Evolutionary conservation across 2,113 vertebrate species (phyloP).

Genomic region (Chinchilla lanigera): DNA sequence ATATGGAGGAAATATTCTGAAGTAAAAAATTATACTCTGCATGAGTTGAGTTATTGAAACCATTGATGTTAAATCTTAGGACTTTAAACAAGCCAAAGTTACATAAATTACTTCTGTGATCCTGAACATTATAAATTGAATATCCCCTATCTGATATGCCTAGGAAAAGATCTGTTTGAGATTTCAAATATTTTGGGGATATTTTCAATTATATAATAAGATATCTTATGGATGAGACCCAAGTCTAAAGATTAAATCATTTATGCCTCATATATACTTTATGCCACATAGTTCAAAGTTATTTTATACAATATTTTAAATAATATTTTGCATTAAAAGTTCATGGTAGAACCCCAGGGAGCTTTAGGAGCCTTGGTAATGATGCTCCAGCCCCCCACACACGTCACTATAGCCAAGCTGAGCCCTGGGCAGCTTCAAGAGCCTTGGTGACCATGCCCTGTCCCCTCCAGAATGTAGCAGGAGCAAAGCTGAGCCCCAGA

Average conservation of each 20-base stretch:
- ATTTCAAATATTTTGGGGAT: not conserved
- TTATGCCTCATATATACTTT: not conserved
- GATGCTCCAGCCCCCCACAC: too few relatives aligned
- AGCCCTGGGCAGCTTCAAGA: too few relatives aligned
- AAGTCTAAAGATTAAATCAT: not conserved
- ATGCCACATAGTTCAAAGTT: not conserved
- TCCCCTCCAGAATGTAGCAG: too few relatives aligned
- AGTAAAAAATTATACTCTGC: not conserved
- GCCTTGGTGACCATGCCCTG: too few relatives aligned
- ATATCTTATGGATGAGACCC: too few relatives aligned
- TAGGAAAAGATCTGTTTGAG: not conserved
- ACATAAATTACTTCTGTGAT: not conserved
- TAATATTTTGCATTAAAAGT: not conserved
- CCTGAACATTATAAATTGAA: not conserved
- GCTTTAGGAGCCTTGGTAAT: too few relatives aligned
- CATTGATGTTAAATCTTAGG: not conserved
- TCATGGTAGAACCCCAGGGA: too few relatives aligned
- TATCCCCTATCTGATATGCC: not conserved
- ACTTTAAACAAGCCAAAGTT: not conserved
- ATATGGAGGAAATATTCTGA: not conserved
- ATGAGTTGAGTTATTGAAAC: not conserved
- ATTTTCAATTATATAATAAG: not conserved
- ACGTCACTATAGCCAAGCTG: too few relatives aligned
- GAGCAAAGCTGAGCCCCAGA: too few relatives aligned
- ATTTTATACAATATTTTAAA: conserved; percentile 12